Base-by-base conservation (phyloP, 2,113 vertebrate genomes). In the Hemiscyllium ocellatum region DNA sequence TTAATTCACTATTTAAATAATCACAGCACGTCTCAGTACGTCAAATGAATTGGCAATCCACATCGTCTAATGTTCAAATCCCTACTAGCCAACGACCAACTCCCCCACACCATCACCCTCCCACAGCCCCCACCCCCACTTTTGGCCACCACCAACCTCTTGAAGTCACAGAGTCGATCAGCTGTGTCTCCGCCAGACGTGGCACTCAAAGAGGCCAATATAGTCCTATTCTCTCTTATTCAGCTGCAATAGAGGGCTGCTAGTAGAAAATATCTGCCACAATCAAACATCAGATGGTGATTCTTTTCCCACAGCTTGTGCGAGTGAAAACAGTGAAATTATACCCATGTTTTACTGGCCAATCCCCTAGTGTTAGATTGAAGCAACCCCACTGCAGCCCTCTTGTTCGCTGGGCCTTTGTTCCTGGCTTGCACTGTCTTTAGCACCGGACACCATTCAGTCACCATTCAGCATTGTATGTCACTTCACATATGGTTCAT, bases 401-500 rank as follows among this genome's bases (percentile, higher is more conserved):
- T 97, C 97, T 98, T 98, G 97, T 98, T 97, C 96, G 96, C 96
- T 96, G 95, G 97, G 97, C 98, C 98, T 98, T 98, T 98, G 97
- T 98, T 97, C 97, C 69, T 76, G 96, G 96, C 97, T 96, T 97
- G 97, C 97, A 96, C 97, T 97, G 98, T 98, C 97, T 97, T 97
- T 97, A 97, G 98, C 97, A 96, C 97, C 96, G 98, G 97, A 97
- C 97, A 97, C 98, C 98, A 98, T 98, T 98, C 98, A 98, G 98
- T 96, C 96, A 96, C 97, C 97, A 97, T 98, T 98, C 98, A 98
- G 98, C 96, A 98, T 97, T 97, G 98, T 98, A 98, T 98, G 98
- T 99, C 98, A 96, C 98, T 98, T 98, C 98, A 97, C 98, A 98
- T 98, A 99, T 99, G 99, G 98, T 98, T 99, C 98, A 99, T 98